These are phyloP conservation scores for Antitype chi DNA, from an alignment of 2,888 invertebrate species.

Conservation along the genomic window DNA sequence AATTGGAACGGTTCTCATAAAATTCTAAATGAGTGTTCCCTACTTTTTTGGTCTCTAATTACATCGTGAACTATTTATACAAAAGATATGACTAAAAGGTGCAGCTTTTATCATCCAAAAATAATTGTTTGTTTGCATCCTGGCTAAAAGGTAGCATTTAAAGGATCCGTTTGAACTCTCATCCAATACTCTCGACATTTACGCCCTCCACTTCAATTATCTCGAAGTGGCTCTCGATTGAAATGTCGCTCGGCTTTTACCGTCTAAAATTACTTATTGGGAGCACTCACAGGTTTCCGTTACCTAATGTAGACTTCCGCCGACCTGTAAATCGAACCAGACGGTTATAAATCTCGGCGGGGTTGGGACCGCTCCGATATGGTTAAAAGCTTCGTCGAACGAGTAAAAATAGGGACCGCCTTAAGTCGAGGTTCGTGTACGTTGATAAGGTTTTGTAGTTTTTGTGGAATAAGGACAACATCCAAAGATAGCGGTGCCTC, in stretches of 20 bases:
- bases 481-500: slow-evolving; percentile 84
- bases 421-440: slow-evolving; percentile 89
- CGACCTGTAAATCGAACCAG: slow-evolving; percentile 85
- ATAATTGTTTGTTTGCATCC: slow-evolving; percentile 66
- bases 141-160: slow-evolving; percentile 66
- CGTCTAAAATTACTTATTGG: slow-evolving; percentile 80
- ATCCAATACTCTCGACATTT: slow-evolving; percentile 63
- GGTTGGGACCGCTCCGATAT: slow-evolving; percentile 82
- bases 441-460: slow-evolving; percentile 88
- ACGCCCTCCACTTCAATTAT: slow-evolving; percentile 76
- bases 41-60: slow-evolving; percentile 66
- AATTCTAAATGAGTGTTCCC: slow-evolving; percentile 67
- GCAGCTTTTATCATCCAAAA: slow-evolving; percentile 70
- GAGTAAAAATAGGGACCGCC: slow-evolving; percentile 85
- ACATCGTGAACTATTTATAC: slow-evolving; percentile 60
- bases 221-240: slow-evolving; percentile 72
- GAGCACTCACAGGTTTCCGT: slow-evolving; percentile 84
- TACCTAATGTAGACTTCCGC: slow-evolving; percentile 85
- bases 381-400: slow-evolving; percentile 87
- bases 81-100: slow-evolving; percentile 73
- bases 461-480: slow-evolving; percentile 85
- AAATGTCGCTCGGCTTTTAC: slow-evolving; percentile 78
- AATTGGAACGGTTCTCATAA: slow-evolving; percentile 72
- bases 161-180: slow-evolving; percentile 72
- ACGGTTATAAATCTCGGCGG: slow-evolving; percentile 85